Conservation (phyloP, 2,888 invertebrate genomes). For the Drepanosiphum platanoidis region DNA sequence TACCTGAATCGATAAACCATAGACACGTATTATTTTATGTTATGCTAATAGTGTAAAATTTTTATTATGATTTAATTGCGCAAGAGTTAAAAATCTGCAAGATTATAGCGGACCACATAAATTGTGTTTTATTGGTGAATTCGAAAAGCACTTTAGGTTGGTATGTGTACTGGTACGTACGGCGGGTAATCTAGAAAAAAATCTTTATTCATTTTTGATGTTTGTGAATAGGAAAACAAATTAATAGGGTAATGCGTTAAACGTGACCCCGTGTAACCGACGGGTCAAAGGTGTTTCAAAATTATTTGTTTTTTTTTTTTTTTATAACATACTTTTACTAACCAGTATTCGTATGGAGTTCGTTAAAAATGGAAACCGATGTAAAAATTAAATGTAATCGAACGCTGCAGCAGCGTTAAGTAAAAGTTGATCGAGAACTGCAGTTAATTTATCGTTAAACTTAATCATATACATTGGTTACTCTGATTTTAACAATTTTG, state of each 20-base stretch:
- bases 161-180: too few species aligned
- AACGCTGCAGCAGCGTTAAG: slow-evolving; percentile 42
- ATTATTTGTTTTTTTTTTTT: slow-evolving; percentile 44
- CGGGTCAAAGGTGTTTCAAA: slow-evolving; percentile 57
- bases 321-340: slow-evolving; percentile 57
- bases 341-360: slow-evolving; percentile 52
- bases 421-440: slow-evolving; percentile 56
- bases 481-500: slow-evolving; percentile 41
- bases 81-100: background rate
- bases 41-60: background rate
- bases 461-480: slow-evolving; percentile 35
- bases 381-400: slow-evolving; percentile 37
- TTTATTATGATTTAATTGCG: background rate
- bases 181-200: slow-evolving; percentile 15
- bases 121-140: background rate
- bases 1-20: background rate
- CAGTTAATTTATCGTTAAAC: slow-evolving; percentile 51
- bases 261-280: slow-evolving; percentile 35
- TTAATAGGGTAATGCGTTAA: slow-evolving; percentile 40
- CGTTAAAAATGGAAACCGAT: slow-evolving; percentile 49
- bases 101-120: slow-evolving; percentile 2
- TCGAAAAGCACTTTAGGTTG: background rate
- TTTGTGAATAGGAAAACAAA: slow-evolving; percentile 20
- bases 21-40: background rate
- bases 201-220: slow-evolving; percentile 26